Conservation (phyloP, 2,888 invertebrate genomes). For the Phoronis australis region DNA sequence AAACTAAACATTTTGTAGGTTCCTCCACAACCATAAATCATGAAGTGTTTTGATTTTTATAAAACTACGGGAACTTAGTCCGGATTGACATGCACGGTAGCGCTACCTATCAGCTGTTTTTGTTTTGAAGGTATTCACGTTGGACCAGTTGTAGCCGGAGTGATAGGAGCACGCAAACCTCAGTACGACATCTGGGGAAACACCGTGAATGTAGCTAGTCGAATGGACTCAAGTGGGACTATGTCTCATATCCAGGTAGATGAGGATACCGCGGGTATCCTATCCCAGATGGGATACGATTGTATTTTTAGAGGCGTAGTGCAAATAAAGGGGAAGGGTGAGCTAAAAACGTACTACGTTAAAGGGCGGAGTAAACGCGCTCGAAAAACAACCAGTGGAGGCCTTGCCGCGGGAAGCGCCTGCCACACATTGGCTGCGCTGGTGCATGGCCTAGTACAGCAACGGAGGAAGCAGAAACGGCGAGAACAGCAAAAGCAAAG, state of each 20-base stretch:
- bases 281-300: not conserved
- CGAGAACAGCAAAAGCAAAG: no score
- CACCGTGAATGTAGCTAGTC: not conserved
- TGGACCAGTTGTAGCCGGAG: not conserved
- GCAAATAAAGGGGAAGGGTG: not conserved
- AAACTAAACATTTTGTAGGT: no score
- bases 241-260: not conserved
- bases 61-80: no score
- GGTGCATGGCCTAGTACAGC: not conserved
- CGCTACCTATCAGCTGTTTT: no score
- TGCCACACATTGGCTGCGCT: not conserved
- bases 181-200: not conserved
- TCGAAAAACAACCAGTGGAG: not conserved
- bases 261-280: not conserved
- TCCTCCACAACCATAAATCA: no score
- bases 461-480: no score
- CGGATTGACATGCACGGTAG: no score
- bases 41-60: no score
- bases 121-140: not conserved
- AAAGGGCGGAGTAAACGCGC: not conserved
- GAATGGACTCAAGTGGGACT: not conserved
- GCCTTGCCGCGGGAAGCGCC: not conserved
- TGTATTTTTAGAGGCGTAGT: not conserved
- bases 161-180: not conserved
- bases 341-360: not conserved